A percentile compares a stretch with the other conserved stretches of the same genome.
phyloP scores from a whole-genome alignment of 2,797 vertebrate species.

The Anniella stebbinsi region DNA sequence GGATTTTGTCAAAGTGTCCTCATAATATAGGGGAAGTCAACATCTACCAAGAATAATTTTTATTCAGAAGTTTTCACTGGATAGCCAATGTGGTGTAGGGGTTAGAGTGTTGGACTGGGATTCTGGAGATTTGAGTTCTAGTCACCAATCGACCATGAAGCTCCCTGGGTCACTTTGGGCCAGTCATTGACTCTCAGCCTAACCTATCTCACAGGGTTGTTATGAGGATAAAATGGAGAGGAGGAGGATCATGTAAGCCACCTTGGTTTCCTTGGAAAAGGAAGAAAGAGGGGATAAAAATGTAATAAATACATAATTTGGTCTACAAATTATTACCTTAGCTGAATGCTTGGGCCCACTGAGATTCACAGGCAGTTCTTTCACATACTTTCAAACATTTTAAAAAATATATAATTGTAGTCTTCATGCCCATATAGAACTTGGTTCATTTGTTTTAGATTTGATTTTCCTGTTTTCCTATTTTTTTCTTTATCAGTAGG shows the following conservation, averaged over 20 bases:
- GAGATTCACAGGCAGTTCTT: not conserved
- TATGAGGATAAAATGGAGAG: too few species aligned
- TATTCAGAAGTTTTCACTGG: not conserved
- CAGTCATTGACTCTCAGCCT: too few species aligned
- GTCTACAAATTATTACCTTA: not conserved
- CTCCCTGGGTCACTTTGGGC: too few species aligned
- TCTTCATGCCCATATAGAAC: not conserved
- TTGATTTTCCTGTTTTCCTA: not conserved
- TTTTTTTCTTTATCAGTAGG: slow-evolving; percentile 38
- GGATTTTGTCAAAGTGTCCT: not conserved
- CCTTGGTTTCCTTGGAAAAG: too few species aligned
- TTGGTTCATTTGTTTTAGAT: not conserved
- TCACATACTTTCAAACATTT: not conserved
- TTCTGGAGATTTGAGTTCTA: too few species aligned
- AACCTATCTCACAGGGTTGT: too few species aligned
- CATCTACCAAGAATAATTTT: not conserved
- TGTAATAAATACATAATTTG: too few species aligned
- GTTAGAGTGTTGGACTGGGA: too few species aligned
- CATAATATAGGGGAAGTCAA: not conserved
- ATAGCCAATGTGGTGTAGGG: not conserved
- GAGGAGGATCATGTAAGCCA: too few species aligned
- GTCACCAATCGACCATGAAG: too few species aligned
- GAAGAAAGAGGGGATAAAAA: too few species aligned
- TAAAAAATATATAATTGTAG: not conserved
- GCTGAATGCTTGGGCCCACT: not conserved